Base-by-base conservation (phyloP, 2,797 vertebrate species). In the Eurystomus glaucurus region DNA sequence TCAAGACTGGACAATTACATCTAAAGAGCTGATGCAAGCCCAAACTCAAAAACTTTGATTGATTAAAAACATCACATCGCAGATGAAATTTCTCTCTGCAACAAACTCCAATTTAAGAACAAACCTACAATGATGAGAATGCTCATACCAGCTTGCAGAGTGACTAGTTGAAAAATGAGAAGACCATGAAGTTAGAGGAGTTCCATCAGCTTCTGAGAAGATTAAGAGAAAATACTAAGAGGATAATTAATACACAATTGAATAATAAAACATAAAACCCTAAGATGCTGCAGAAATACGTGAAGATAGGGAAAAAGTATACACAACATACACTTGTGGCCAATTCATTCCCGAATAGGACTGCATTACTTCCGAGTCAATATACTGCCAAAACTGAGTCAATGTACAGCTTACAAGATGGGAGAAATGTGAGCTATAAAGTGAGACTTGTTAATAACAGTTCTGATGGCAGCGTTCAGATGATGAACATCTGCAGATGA, bases 351-450 rank as follows among this genome's bases (percentile, higher is more conserved):
- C 26, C 28, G 81, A 90, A 92, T 28, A 22, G 6, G n/a, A 35
- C 31, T 43, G n/a, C 29, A 29, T 77, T 54, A 37, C 55, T 76
- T 93, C 58, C n/a, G 82, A 92, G 90, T 76, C 23, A 71, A 76
- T 66, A 60, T 41, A 37, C 9, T 62, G 23, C 25, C 58, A 85
- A 85, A 92, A 88, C 11, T 45, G 37, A 90, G 58, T 6, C 51
- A 76, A 51, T 5, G 11, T 70, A 70, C 29, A 76, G 33, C 70
- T 19, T 85, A n/a, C 7, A 60, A 84, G 50, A 72, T 29, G 55
- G 43, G 13, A 91, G 37, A 89, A 94, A 78, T 31, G 25, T 69
- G 61, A 80, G 55, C 50, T 89, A 54, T 75, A 91, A 78, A 85
- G 64, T 50, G 31, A 92, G 48, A 41, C 48, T 61, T 58, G 31